Base-by-base conservation (phyloP, 2,113 vertebrate genomes). In the Sarotherodon lohbergeri region DNA sequence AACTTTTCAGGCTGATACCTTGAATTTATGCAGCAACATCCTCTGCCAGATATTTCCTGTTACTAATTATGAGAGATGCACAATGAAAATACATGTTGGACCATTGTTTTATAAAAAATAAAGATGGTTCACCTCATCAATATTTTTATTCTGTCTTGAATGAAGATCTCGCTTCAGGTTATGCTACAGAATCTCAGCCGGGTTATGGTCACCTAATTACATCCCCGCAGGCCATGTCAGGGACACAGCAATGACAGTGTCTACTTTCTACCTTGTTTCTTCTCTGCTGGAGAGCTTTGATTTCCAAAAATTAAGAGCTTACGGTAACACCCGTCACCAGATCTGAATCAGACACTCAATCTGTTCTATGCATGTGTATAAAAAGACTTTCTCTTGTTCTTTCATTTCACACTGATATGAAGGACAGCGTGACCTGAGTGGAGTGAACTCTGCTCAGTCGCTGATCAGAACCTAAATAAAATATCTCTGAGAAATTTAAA, bases 271-370 rank as follows among this genome's bases (percentile, higher is more conserved):
- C 61, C 90, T 80, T n/a, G 80, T 83, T 57, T 29, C 5, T 29
- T 24, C 22, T 24, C n/a, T 81, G 78, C 6, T 9, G 5, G 2
- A 95, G 83, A 56, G 85, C 85, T 73, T 94, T 96, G 56, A 95
- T 32, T 17, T 84, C 19, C 24, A 6, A 29, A 94, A 41, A 29
- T 9, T 32, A 10, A 29, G 27, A 32, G 13, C 57, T 61, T 17
- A 32, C 2, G 87, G 12, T 11, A 61, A 95, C 29, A 11, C 93
- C 94, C 41, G 89, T 52, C 85, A 94, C 94, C 83, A 96, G 83
- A 3, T 61, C 81, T 0, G 87, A 87, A 96, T 94, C 86, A 96
- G 56, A 57, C 2, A 0, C 13, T 59, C 56, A 29, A 1, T 5
- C 7, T 29, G 56, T 9, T 0, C 56, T 59, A 9, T 59, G 56